phyloP scores from a whole-genome alignment of 2,888 invertebrate species.

The Drosophila robusta region DNA sequence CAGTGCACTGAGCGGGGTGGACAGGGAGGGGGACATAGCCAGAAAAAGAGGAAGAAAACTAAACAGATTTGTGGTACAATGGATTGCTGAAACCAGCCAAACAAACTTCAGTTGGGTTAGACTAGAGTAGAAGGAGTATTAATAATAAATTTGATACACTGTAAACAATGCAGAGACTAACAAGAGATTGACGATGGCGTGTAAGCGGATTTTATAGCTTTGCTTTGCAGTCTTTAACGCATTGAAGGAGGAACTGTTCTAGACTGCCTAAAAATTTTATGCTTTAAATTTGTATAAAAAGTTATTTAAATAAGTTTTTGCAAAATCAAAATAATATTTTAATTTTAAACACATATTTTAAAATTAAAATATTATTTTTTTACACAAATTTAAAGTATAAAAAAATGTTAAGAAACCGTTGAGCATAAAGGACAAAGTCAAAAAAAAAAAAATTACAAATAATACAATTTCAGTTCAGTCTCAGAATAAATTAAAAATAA shows the following conservation, averaged over 20 bases:
- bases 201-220: no score
- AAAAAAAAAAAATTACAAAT: no score
- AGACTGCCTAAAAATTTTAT: no score
- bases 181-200: not conserved
- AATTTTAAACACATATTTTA: no score
- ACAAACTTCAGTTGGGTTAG: not conserved
- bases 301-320: no score
- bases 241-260: not conserved
- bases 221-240: not conserved
- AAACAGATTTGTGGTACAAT: slow-evolving; percentile 6
- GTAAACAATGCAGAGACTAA: not conserved
- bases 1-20: slow-evolving; percentile 2
- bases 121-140: not conserved
- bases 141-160: not conserved
- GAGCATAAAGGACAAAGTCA: no score
- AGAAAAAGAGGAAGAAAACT: not conserved
- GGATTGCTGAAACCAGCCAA: slow-evolving; percentile 2
- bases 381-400: no score
- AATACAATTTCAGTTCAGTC: not conserved
- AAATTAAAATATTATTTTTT: no score
- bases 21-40: not conserved
- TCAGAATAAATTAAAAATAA: not conserved
- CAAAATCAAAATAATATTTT: no score
- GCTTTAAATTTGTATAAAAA: no score
- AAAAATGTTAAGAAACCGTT: no score